Conservation (phyloP, 2,113 vertebrate species). For the Jacana jacana region DNA sequence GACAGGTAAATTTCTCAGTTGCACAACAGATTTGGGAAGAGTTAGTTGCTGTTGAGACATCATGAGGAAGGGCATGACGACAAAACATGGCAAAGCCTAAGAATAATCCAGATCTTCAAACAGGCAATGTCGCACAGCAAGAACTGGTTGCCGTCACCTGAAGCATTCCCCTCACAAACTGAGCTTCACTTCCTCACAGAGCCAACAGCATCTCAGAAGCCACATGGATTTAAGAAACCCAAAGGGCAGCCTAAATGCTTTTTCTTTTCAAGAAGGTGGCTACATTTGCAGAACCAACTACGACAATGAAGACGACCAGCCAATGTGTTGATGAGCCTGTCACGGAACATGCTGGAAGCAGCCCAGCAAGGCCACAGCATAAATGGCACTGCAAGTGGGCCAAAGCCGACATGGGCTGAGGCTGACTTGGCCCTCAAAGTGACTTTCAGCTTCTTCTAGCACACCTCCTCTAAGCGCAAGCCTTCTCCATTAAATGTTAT, state of each 20-base stretch:
- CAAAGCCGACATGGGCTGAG: too few relatives aligned
- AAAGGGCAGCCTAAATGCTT: background rate
- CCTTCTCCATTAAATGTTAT: background rate
- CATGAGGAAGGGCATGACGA: rapidly evolving
- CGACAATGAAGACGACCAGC: background rate
- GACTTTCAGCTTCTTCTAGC: background rate
- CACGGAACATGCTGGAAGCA: background rate
- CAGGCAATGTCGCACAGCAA: background rate
- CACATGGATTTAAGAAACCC: background rate
- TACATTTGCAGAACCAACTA: background rate
- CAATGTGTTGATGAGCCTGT: background rate
- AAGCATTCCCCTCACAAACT: background rate
- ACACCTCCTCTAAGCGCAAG: background rate
- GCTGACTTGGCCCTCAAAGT: rapidly evolving
- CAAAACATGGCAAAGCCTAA: background rate
- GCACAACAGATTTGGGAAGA: background rate
- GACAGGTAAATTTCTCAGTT: background rate
- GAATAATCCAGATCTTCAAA: background rate
- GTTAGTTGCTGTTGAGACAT: background rate
- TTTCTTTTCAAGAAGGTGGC: background rate
- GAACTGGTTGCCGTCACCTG: background rate
- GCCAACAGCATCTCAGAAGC: background rate
- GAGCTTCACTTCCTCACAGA: background rate
- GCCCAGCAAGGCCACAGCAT: background rate
- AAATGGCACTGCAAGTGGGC: background rate